These are phyloP conservation scores for Mesitornis unicolor DNA, from an alignment of 2,113 vertebrate species.

Conservation along the genomic window DNA sequence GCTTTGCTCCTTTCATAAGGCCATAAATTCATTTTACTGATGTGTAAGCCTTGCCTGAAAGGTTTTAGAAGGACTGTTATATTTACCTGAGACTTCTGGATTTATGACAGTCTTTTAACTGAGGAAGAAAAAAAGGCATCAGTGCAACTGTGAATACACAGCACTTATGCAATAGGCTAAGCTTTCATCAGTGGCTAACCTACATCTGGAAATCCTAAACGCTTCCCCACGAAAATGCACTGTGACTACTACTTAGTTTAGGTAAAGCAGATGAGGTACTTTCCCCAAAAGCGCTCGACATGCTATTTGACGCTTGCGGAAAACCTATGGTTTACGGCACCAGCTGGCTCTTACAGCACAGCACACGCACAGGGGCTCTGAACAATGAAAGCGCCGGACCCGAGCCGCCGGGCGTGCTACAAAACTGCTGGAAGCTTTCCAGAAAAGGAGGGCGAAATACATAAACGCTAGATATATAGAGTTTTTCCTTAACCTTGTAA, in stretches of 20 bases:
- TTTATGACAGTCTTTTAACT: not conserved
- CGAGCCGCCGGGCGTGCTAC: rapidly evolving
- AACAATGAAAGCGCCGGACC: rapidly evolving
- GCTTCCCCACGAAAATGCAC: rapidly evolving
- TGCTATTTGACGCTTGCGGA: too few species aligned
- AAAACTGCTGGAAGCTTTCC: rapidly evolving
- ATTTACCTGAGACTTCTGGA: not conserved
- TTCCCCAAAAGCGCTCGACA: not conserved
- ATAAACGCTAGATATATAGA: not conserved
- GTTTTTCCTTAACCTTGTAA: not conserved
- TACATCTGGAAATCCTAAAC: too few species aligned
- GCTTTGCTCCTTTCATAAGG: not conserved
- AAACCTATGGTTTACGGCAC: not conserved
- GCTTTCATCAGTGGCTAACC: not conserved
- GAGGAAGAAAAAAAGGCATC: not conserved
- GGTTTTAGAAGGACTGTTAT: not conserved
- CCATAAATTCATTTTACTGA: not conserved
- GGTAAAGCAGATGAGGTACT: rapidly evolving
- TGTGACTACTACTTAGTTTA: rapidly evolving
- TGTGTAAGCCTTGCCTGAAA: not conserved
- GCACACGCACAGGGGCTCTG: rapidly evolving
- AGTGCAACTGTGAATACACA: not conserved
- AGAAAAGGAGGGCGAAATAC: rapidly evolving
- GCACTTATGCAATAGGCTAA: not conserved
- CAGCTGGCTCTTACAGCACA: rapidly evolving